Conservation (phyloP, 1,140 invertebrate genomes). For the Drosophila equinoxialis region DNA sequence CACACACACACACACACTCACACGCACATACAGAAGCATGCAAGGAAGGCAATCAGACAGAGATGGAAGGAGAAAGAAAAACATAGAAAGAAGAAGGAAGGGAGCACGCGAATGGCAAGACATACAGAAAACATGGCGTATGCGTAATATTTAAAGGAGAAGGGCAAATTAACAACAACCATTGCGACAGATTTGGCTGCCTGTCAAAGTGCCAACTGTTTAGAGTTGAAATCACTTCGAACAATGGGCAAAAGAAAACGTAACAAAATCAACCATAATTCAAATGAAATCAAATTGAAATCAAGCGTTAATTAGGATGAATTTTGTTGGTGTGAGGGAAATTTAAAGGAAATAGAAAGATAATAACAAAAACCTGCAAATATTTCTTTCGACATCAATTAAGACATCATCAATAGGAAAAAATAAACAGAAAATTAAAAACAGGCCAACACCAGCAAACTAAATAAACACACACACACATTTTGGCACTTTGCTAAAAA, state of each 20-base stretch:
- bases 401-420: neutral
- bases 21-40: neutral
- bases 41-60: neutral
- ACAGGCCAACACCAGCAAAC: neutral
- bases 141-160: conserved; percentile 56
- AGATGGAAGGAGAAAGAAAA: neutral
- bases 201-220: conserved; percentile 40
- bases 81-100: too few species aligned
- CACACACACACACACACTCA: neutral
- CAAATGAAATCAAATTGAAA: neutral
- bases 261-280: conserved; percentile 7
- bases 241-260: neutral
- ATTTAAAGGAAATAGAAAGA: neutral
- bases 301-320: too few species aligned
- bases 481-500: neutral
- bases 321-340: neutral
- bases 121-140: conserved; percentile 45
- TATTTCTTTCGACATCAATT: too few species aligned
- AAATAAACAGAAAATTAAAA: neutral
- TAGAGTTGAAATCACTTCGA: neutral
- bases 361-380: neutral
- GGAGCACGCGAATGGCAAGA: conserved; percentile 19
- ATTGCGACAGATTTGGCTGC: conserved; percentile 45
- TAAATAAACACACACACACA: conserved; percentile 5
- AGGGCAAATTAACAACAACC: neutral